Evolutionary conservation across 1,140 invertebrate genomes (phyloP), one percentile per base, ranked within the genome.

Genomic region (Harpegnathos saltator): DNA sequence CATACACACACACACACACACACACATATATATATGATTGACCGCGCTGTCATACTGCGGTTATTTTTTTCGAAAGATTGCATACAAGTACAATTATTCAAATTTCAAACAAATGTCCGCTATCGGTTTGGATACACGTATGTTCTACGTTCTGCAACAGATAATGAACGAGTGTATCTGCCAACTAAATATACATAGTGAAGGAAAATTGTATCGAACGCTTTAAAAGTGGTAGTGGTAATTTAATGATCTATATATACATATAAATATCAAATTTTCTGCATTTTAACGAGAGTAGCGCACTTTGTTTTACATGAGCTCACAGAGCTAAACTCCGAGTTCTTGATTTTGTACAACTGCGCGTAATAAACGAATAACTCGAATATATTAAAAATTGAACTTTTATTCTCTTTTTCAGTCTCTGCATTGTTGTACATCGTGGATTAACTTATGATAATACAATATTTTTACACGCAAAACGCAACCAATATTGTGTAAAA

Each of bases 361-460:
- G 75, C 75, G 75, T 69, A 69, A 80, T 80, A 80, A 80, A 80
- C 66, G 29, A 77, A 78, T 62, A 65, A 19, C 24, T 29, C 59
- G 19, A 48, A 50, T 66, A 63, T 85, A 71, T 80, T 63, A 80
- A 80, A 85, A 86, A 86, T 71, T 66, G 14, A 85, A 82, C 69
- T 83, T 74, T 87, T 87, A 86, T 87, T 86, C 12, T 66, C 50
- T 81, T 71, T 54, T 83, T 86, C 71, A 87, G 85, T 87, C 72
- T 87, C 71, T 72, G 72, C 33, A 87, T 86, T 83, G 59, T 62
- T 69, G 63, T 50, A 84, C 58, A 73, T 71, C 33, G 29, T 48
- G 82, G 17, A 52, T 69, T 59, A 80, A 77, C 54, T 81, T 81
- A 66, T 81, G 50, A 71, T 44, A 83, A 65, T 58, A 68, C 22